These are phyloP conservation scores for Meloidogyne chitwoodi DNA, from an alignment of 1,140 invertebrate species.

Conservation along the genomic window DNA sequence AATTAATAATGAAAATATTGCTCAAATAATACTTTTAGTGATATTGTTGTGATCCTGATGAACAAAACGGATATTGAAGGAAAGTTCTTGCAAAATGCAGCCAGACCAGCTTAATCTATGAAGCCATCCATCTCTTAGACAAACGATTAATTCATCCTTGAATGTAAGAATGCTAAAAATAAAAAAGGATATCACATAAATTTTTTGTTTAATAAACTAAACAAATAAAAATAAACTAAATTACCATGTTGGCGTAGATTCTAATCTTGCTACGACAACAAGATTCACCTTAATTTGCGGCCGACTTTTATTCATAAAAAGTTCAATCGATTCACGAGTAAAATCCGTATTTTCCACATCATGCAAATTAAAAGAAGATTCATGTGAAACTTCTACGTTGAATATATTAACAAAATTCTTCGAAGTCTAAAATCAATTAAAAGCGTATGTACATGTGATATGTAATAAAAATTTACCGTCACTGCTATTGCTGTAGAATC, in stretches of 20 bases:
- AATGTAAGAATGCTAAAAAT: conserved; percentile 40
- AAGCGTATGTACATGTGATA: neutral
- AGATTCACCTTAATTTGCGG: conserved; percentile 30
- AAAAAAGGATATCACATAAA: neutral
- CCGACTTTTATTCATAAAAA: conserved; percentile 30
- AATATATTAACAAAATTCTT: conserved; percentile 43
- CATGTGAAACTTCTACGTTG: conserved; percentile 28
- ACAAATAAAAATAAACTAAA: neutral
- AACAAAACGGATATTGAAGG: conserved; percentile 36
- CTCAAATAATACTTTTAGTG: neutral
- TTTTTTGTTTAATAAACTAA: neutral
- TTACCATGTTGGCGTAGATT: conserved; percentile 35
- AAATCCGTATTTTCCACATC: conserved; percentile 18
- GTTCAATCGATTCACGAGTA: conserved; percentile 28
- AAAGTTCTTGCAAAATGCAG: conserved; percentile 38
- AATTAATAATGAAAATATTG: neutral
- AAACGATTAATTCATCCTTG: conserved; percentile 44
- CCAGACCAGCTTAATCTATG: conserved; percentile 41
- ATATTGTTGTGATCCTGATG: conserved; percentile 26
- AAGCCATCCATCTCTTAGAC: conserved; percentile 45
- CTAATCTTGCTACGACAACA: conserved; percentile 43
- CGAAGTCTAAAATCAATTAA: conserved; percentile 30
- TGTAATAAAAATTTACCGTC: conserved; percentile 18
- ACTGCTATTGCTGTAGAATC: conserved; percentile 45
- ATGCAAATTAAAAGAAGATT: conserved; percentile 34